Percentiles rank a stretch among this genome's conserved stretches.
These are phyloP conservation scores for Beroe forskalii DNA, from an alignment of 37 sponge, comb jelly and placozoan genomes.

Conservation along the genomic window DNA sequence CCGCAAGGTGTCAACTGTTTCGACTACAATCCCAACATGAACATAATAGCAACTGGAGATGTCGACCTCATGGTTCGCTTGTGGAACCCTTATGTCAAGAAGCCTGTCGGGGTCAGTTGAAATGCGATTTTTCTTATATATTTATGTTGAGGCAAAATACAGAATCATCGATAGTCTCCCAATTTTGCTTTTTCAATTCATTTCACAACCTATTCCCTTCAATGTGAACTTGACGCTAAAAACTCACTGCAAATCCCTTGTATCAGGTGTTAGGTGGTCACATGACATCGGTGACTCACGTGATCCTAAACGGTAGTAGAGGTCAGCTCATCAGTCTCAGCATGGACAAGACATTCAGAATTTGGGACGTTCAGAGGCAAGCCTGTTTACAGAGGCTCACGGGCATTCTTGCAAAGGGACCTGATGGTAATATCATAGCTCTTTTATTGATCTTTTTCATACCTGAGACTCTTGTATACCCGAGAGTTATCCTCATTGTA, in stretches of 20 bases:
- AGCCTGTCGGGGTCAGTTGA: constrained; percentile 66
- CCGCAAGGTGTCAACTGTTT: constrained; percentile 89
- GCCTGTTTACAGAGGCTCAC: constrained; percentile 63
- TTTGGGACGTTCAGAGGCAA: constrained; percentile 65
- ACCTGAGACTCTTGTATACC: no score
- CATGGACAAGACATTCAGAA: constrained; percentile 62
- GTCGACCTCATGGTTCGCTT: constrained; percentile 85
- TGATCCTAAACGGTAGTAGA: constrained; percentile 53
- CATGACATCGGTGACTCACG: constrained; percentile 64
- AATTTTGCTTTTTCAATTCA: not conserved
- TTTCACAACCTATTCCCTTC: not conserved
- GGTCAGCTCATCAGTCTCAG: constrained; percentile 65
- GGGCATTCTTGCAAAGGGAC: constrained; percentile 64
- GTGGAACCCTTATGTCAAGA: constrained; percentile 90
- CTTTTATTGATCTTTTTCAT: no score
- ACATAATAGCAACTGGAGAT: constrained; percentile 88
- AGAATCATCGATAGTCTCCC: not conserved
- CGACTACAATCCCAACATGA: constrained; percentile 76
- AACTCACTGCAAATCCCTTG: no score
- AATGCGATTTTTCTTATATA: no score
- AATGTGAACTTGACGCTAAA: no score
- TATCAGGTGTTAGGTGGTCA: constrained; percentile 61
- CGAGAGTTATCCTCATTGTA: no score
- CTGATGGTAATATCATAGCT: constrained; percentile 65
- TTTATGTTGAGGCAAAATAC: not conserved